Conservation (phyloP, 2,888 invertebrate genomes). For the Tuta absoluta region DNA sequence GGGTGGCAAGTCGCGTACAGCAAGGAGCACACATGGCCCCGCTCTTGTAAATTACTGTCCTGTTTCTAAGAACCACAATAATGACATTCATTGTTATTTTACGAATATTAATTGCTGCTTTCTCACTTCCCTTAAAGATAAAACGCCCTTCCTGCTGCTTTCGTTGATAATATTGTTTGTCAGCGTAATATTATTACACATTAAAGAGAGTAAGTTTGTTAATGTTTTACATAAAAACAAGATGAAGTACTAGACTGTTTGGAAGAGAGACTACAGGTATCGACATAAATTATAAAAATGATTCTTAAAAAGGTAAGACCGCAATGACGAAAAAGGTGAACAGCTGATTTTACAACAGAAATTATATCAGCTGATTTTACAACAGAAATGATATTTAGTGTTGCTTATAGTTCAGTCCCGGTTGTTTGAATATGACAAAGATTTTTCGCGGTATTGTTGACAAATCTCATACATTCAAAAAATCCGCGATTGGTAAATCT, state of each 20-base stretch:
- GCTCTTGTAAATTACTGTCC: slow-evolving; percentile 31
- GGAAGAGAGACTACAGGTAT: not conserved
- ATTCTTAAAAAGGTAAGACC: not conserved
- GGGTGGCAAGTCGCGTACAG: slow-evolving; percentile 32
- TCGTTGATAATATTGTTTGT: slow-evolving; percentile 9
- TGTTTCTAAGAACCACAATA: slow-evolving; percentile 32
- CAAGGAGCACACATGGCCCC: slow-evolving; percentile 40
- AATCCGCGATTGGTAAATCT: slow-evolving; percentile 32
- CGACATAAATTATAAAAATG: slow-evolving; percentile 6
- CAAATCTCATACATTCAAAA: not conserved
- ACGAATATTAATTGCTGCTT: slow-evolving; percentile 24
- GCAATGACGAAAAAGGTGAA: slow-evolving; percentile 12
- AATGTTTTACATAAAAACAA: not conserved
- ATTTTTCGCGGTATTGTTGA: too few relatives aligned
- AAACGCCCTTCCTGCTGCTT: slow-evolving; percentile 23
- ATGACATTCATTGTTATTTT: slow-evolving; percentile 33
- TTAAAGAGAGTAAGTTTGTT: not conserved
- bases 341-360: not conserved
- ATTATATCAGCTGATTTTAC: not conserved
- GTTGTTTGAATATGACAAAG: too few relatives aligned
- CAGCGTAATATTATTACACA: not conserved
- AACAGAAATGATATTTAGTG: slow-evolving; percentile 26
- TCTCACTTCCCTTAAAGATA: slow-evolving; percentile 34
- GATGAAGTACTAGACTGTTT: not conserved
- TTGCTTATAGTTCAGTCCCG: not conserved